Evolutionary conservation across 2,113 vertebrate species (phyloP), one percentile per base, ranked within the genome.

Genomic region (Pleuronectes platessa): DNA sequence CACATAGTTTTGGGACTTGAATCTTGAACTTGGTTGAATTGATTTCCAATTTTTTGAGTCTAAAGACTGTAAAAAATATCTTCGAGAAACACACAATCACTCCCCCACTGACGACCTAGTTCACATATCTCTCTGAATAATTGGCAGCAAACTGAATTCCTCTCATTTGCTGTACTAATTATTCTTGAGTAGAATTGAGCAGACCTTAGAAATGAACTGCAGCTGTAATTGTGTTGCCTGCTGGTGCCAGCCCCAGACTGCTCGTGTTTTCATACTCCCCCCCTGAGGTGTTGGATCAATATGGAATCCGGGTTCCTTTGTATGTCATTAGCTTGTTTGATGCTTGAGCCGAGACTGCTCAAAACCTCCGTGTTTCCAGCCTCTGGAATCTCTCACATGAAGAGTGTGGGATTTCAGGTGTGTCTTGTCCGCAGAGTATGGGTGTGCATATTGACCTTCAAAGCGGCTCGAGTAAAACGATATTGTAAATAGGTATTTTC

Each of bases 211-310:
- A 89, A 88, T 79, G 73, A 82, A 80, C 83, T 80, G 83, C 79
- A 75, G 89, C 79, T 73, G 69, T 84, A 84, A 87, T 83, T 86
- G 70, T 88, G 83, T 81, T 70, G 66, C 71, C 58, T 51, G 79
- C 71, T 26, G 21, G 26, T 55, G 71, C 71, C 82, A 61, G 73
- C 59, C 54, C 63, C 4, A 51, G 70, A 83, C 76, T 68, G 83
- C 55, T 61, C 74, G 56, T 78, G 71, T 89, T 84, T 88, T 90
- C 88, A 80, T 86, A 63, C 85, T 90, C 82, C 61, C 24, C 80
- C 85, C 74, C 75, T 74, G 67, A 89, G 85, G 84, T 81, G 88
- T 76, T 73, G 73, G 85, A 92, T 92, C 87, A 91, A 94, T 93
- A 90, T 58, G 69, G 76, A 84, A 86, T 88, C 79, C 82, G 76